Conservation (phyloP, 2,888 invertebrate species). For the Pilophorus perplexus region DNA sequence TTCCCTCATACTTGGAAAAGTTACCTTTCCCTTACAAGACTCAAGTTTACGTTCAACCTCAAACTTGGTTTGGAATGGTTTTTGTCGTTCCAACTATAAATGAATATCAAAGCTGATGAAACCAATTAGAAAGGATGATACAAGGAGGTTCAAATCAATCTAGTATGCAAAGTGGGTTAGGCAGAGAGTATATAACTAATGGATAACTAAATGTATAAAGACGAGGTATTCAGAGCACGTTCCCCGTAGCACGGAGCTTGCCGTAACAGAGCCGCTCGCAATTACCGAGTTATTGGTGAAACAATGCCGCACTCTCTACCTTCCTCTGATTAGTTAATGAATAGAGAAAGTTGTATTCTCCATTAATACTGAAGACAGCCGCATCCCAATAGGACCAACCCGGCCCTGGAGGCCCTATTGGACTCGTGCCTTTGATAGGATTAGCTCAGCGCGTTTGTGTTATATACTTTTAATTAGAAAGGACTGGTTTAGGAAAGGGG, state of each 20-base stretch:
- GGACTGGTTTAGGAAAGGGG: conserved; percentile 26
- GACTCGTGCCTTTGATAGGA: conserved; percentile 37
- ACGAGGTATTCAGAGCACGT: conserved; percentile 39
- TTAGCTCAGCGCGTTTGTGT: conserved; percentile 40
- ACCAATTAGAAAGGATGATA: conserved; percentile 35
- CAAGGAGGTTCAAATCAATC: conserved; percentile 31
- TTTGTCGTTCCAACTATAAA: too few relatives aligned
- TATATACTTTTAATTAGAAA: conserved; percentile 42
- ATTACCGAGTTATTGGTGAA: conserved; percentile 41
- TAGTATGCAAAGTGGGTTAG: conserved; percentile 38
- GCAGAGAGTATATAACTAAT: conserved; percentile 40
- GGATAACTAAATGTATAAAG: conserved; percentile 43
- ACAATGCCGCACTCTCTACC: conserved; percentile 40
- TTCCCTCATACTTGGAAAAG: too few relatives aligned
- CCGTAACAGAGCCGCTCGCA: conserved; percentile 39
- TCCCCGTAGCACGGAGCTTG: too few relatives aligned
- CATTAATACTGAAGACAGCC: conserved; percentile 41
- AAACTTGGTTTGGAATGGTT: too few relatives aligned
- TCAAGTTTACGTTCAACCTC: too few relatives aligned
- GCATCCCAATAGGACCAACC: conserved; percentile 35
- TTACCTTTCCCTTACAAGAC: too few relatives aligned
- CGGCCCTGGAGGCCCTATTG: conserved; percentile 11
- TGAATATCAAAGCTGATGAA: conserved; percentile 19
- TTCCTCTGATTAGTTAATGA: conserved; percentile 42
- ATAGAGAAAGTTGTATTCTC: conserved; percentile 43